Evolutionary conservation across 2,797 vertebrate genomes (phyloP).

Genomic region (Vultur gryphus): DNA sequence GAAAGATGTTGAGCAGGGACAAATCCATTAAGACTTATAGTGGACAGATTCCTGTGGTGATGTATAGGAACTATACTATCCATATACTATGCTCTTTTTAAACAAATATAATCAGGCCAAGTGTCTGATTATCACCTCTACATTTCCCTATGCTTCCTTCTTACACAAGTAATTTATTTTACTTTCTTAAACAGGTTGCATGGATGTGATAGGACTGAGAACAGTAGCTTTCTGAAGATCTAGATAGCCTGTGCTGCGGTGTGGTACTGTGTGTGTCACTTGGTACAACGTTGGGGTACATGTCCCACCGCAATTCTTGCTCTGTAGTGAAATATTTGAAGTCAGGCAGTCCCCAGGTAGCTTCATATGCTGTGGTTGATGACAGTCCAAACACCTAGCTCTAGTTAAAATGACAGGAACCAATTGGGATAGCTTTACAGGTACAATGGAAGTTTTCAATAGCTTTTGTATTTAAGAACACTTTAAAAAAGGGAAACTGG

Average conservation of each 20-base stretch:
- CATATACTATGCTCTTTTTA: neutral
- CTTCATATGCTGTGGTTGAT: neutral
- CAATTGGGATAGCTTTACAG: neutral
- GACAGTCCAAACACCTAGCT: neutral
- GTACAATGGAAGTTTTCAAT: neutral
- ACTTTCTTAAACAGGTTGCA: neutral
- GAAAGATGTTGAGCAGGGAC: neutral
- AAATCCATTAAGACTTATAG: neutral
- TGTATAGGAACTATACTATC: neutral
- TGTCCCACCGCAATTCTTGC: neutral
- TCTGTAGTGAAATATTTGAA: neutral
- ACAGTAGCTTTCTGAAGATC: neutral
- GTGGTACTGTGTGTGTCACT: neutral
- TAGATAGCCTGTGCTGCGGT: neutral
- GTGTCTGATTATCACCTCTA: neutral
- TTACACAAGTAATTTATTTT: neutral
- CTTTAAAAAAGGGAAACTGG: neutral
- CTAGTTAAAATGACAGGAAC: neutral
- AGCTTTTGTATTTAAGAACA: neutral
- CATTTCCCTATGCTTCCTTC: neutral
- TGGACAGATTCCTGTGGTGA: neutral
- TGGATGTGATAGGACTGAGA: neutral
- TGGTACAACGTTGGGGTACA: rapidly evolving
- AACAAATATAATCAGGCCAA: neutral
- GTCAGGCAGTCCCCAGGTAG: neutral